Evolutionary conservation across 2,888 invertebrate genomes (phyloP), one percentile per base, ranked within the genome.

Genomic region (Tubulanus polymorphus): DNA sequence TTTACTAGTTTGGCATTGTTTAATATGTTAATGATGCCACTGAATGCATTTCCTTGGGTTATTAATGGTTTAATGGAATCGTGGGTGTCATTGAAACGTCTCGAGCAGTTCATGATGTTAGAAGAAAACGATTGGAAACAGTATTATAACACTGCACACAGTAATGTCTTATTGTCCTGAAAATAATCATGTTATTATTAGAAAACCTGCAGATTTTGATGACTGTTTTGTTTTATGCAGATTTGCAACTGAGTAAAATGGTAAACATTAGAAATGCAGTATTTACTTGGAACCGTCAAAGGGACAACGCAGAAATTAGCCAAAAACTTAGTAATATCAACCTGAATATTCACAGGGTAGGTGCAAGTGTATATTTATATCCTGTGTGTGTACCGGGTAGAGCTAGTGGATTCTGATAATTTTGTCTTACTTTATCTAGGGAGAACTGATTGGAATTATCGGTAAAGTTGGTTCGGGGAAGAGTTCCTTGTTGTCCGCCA

Each of bases 1-100:
- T 99, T 97, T 72, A 96, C 97, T 0, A 90, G 90, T 63, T 87
- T 99, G 64, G 93, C 97, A 0, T 82, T 99, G 53, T 86, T 99
- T 58, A 93, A 95, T 75, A 95, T 99, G 90, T 82, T 99, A 57
- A 96, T 97, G 67, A 86, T 88, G 52, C 97, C 97, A 0, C 79
- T 99, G 56, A 99, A 99, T 81, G 92, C 95, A 0, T 94, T 97
- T 79, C 97, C 97, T 0, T 99, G 97, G 96, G 96, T 97, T 2
- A 81, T 99, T 23, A 97, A 95, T 79, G 97, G 96, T 0, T 81
- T 97, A 2, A 88, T 93, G 45, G 96, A 99, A 80, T 92, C 96
- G 0, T 93, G 91, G 90, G 91, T 97, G 0, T 96, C 96, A 0
- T 79, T 94, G 5, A 89, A 89, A 75, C 85, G 95, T 63, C 87